These are phyloP conservation scores for Drosophila orena DNA, from an alignment of 1,140 invertebrate genomes.

Conservation along the genomic window DNA sequence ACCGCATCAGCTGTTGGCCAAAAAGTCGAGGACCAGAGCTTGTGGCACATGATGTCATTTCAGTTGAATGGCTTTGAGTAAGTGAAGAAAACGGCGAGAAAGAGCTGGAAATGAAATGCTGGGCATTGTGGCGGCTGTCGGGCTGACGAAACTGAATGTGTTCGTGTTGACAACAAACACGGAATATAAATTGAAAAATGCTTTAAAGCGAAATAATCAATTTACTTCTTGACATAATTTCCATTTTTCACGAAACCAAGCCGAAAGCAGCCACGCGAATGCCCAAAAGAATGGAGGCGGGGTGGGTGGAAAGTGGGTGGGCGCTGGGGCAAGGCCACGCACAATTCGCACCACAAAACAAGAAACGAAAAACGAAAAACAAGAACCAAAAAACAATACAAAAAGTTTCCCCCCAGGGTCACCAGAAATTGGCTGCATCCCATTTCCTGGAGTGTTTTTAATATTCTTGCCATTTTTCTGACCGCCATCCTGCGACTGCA, in stretches of 20 bases:
- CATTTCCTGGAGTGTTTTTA: conserved; percentile 52
- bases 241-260: conserved; percentile 83
- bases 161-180: conserved; percentile 81
- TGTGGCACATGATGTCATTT: conserved; percentile 82
- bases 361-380: conserved; percentile 26
- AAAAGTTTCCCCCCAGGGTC: conserved; percentile 47
- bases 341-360: conserved; percentile 65
- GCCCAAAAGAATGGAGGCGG: conserved; percentile 34
- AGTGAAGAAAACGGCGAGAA: conserved; percentile 37
- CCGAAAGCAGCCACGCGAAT: conserved; percentile 67
- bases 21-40: conserved; percentile 34
- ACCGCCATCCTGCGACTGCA: conserved; percentile 52
- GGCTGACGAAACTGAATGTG: conserved; percentile 71
- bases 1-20: conserved; percentile 63
- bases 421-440: conserved; percentile 38
- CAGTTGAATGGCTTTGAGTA: conserved; percentile 65
- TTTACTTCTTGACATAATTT: conserved; percentile 85
- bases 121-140: conserved; percentile 63
- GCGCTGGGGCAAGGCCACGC: conserved; percentile 43
- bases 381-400: conserved; percentile 21
- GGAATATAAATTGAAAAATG: conserved; percentile 84
- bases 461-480: conserved; percentile 57
- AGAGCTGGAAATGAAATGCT: conserved; percentile 34
- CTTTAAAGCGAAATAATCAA: conserved; percentile 85
- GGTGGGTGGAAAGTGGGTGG: not conserved